Percentiles rank a stretch among this genome's conserved stretches.
phyloP scores from a whole-genome alignment of 30 jellyfish, hydroid and myxozoan species.

The Pelagia noctiluca region DNA sequence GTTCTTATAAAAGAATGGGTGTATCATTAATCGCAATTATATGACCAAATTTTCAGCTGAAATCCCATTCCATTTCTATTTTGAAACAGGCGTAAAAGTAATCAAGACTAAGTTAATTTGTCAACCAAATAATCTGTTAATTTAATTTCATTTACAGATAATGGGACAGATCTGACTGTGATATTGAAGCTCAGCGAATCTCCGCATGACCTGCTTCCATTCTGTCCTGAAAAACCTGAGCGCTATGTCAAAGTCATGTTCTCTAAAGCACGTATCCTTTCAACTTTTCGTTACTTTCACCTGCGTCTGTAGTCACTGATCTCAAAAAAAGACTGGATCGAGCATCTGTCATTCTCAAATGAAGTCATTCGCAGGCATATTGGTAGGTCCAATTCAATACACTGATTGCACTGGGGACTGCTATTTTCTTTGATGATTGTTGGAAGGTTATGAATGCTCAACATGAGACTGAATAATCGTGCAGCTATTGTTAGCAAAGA shows the following conservation, averaged over 20 bases:
- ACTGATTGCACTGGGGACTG: neutral
- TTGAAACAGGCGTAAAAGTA: too few relatives aligned
- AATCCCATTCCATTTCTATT: too few relatives aligned
- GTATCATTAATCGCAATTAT: neutral
- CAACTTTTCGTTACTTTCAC: neutral
- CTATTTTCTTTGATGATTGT: neutral
- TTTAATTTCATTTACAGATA: slow-evolving; percentile 46
- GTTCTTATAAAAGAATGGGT: neutral
- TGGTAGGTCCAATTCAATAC: neutral
- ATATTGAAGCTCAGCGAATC: slow-evolving; percentile 64
- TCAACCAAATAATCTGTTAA: too few relatives aligned
- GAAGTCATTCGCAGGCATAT: too few relatives aligned
- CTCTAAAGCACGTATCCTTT: slow-evolving; percentile 66
- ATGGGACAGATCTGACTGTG: slow-evolving; percentile 54
- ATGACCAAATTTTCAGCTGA: neutral
- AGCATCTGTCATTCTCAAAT: too few relatives aligned
- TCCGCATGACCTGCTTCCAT: slow-evolving; percentile 74
- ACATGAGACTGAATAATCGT: too few relatives aligned
- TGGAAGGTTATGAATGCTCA: neutral
- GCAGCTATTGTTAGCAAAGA: too few relatives aligned
- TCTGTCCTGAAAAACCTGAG: slow-evolving; percentile 81
- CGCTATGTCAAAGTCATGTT: slow-evolving; percentile 71
- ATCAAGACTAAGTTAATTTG: too few relatives aligned
- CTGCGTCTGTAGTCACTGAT: neutral
- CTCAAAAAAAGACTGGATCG: too few relatives aligned